Conservation (phyloP, 2,113 vertebrate genomes). For the Numenius arquata region DNA sequence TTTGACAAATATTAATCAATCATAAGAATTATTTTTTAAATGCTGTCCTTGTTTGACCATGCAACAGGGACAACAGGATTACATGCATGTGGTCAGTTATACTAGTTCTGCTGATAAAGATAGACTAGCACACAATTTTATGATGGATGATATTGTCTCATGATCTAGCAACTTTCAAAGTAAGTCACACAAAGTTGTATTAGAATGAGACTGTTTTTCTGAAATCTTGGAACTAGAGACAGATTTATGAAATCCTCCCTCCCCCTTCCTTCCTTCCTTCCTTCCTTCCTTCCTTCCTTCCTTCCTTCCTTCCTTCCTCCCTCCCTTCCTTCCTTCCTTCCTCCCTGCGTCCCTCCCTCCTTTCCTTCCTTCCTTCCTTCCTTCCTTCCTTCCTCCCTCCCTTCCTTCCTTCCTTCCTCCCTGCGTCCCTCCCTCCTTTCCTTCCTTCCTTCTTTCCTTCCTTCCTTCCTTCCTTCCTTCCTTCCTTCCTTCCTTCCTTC, state of each 20-base stretch:
- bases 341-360: too few relatives aligned
- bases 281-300: too few relatives aligned
- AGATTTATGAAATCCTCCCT: background rate
- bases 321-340: too few relatives aligned
- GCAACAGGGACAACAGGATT: background rate
- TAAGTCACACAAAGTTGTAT: background rate
- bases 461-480: too few relatives aligned
- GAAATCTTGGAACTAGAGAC: background rate
- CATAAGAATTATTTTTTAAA: background rate
- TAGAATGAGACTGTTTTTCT: background rate
- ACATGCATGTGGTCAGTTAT: background rate
- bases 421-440: too few relatives aligned
- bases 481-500: too few relatives aligned
- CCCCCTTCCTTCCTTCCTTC: too few relatives aligned
- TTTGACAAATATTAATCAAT: background rate
- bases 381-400: too few relatives aligned
- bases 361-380: too few relatives aligned
- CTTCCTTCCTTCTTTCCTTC: too few relatives aligned
- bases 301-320: too few relatives aligned
- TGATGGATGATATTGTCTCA: background rate
- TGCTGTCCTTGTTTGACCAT: background rate
- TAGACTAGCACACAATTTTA: background rate
- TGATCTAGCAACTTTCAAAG: background rate
- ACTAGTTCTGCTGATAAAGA: background rate
- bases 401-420: too few relatives aligned